Evolutionary conservation across 2,888 invertebrate genomes (phyloP).

Genomic region (Salticus scenicus): DNA sequence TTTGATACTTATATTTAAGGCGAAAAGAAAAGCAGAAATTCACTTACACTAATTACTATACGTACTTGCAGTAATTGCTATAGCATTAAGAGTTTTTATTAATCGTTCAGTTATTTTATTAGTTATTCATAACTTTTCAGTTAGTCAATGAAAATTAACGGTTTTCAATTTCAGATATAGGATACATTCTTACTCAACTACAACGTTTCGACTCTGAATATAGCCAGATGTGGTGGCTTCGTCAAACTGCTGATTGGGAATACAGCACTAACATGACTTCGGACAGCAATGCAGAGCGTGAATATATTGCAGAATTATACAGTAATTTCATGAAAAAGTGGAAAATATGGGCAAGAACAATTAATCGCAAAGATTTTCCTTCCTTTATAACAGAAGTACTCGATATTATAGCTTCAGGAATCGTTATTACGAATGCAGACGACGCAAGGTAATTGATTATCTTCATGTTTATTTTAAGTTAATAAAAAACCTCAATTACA

Average conservation of each 20-base stretch:
- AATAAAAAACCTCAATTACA: too few species aligned
- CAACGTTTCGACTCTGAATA: constrained; percentile 22
- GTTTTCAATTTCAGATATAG: neutral
- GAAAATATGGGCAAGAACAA: constrained; percentile 43
- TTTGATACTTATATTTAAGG: too few species aligned
- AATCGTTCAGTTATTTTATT: too few species aligned
- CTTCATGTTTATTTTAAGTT: too few species aligned
- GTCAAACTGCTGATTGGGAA: constrained; percentile 60
- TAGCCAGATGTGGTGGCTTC: constrained; percentile 52
- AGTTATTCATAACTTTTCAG: too few species aligned
- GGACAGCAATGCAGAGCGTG: constrained; percentile 12
- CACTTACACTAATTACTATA: too few species aligned
- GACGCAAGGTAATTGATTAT: constrained; percentile 36
- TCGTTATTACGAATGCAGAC: constrained; percentile 13
- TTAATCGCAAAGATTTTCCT: neutral
- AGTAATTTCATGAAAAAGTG: constrained; percentile 49
- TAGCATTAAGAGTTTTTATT: too few species aligned
- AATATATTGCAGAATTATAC: constrained; percentile 10
- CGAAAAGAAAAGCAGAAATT: too few species aligned
- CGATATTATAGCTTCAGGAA: constrained; percentile 39
- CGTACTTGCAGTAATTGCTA: too few species aligned
- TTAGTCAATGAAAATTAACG: too few species aligned
- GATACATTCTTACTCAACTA: neutral
- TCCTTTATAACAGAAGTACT: neutral
- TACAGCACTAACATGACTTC: constrained; percentile 48